phyloP scores from a whole-genome alignment of 1,140 invertebrate species.

The Matsumurasca onukii region DNA sequence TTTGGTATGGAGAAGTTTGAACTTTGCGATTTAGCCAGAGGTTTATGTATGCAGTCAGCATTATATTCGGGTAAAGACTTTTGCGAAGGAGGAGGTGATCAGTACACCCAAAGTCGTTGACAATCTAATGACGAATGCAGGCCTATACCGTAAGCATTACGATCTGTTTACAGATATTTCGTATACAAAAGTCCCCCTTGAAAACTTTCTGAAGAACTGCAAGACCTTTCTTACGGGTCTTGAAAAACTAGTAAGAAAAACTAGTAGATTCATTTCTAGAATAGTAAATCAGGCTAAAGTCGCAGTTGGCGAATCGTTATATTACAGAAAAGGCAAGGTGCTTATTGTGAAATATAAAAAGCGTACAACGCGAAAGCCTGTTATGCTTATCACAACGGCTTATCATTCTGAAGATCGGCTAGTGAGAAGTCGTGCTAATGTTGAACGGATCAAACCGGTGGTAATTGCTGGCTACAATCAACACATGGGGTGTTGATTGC shows the following conservation, averaged over 20 bases:
- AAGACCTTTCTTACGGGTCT: constrained; percentile 11
- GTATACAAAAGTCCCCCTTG: constrained; percentile 24
- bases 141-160: constrained; percentile 20
- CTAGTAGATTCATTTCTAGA: background rate
- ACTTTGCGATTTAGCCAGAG: no score
- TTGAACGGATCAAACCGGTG: constrained; percentile 5
- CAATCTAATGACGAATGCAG: constrained; percentile 10
- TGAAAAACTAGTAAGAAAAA: constrained; percentile 2
- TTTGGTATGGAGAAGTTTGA: constrained; percentile 19
- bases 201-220: background rate
- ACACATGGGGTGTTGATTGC: constrained; percentile 29
- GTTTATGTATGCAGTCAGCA: background rate
- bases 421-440: constrained; percentile 2
- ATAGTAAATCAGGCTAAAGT: background rate
- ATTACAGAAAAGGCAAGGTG: constrained; percentile 8
- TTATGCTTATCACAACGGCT: background rate
- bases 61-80: constrained; percentile 6
- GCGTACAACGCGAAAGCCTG: constrained; percentile 1
- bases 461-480: constrained; percentile 23
- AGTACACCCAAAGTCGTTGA: constrained; percentile 13
- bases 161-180: constrained; percentile 27
- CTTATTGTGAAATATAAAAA: constrained; percentile 12
- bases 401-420: constrained; percentile 12
- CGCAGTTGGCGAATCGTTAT: background rate
- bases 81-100: background rate